phyloP scores from a whole-genome alignment of 2,797 vertebrate genomes.

The Triplophysa bombifrons region DNA sequence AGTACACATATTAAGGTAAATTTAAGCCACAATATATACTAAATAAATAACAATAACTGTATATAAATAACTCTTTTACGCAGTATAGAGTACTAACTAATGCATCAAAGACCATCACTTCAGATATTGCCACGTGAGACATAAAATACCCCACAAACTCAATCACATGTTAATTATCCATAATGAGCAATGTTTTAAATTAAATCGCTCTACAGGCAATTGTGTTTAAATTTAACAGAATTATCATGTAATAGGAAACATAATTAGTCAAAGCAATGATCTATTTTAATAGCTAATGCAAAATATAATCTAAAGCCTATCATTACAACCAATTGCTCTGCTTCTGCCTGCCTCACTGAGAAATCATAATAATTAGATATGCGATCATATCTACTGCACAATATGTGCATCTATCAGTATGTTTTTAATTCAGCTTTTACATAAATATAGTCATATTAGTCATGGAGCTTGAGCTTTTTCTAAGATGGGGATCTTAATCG shows the following conservation, averaged over 20 bases:
- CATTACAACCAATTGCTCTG: not conserved
- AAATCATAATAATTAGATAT: not conserved
- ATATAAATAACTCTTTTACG: not conserved
- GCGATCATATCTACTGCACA: not conserved
- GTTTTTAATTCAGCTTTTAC: not conserved
- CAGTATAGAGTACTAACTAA: not conserved
- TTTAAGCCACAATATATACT: not conserved
- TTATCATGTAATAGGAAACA: not conserved
- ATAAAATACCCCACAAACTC: not conserved
- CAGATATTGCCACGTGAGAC: not conserved
- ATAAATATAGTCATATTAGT: slow-evolving; percentile 1
- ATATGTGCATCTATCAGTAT: not conserved
- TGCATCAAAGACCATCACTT: not conserved
- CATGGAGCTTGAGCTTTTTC: not conserved
- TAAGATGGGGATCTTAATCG: not conserved
- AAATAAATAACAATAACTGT: not conserved
- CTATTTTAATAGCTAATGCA: not conserved
- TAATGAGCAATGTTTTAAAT: not conserved
- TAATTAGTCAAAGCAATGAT: not conserved
- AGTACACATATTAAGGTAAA: not conserved
- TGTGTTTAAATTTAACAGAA: not conserved
- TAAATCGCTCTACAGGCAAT: not conserved
- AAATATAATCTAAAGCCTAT: slow-evolving; percentile 1
- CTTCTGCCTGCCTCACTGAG: not conserved
- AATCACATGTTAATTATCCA: not conserved